Base-by-base conservation (phyloP, 2,888 invertebrate genomes). In the Zonitis immaculata region DNA sequence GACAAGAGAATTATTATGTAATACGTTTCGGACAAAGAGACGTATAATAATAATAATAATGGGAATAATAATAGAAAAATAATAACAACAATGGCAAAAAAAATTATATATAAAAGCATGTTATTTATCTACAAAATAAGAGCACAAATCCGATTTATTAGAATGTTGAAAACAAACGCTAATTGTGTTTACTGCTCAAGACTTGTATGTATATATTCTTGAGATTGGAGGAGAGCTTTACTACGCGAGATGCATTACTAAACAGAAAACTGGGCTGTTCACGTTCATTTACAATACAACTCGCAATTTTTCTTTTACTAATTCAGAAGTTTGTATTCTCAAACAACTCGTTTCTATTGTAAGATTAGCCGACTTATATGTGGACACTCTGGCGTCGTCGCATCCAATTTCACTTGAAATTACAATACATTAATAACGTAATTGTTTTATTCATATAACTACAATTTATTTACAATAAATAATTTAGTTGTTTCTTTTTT, bases 151-250 rank as follows among this genome's bases (percentile, higher is more conserved):
- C 67, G 69, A 72, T 72, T 73, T 71, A 72, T 71, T 68, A 66
- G 67, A 70, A 71, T 68, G 69, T 70, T 71, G 68, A 69, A 69
- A 72, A 71, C 69, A 70, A 70, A 69, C 66, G 65, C 72, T 73
- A 73, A 73, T 73, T 73, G 70, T 72, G 69, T 73, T 73, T 72
- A 69, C 71, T 65, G 66, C 66, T 64, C 63, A 66, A 64, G 66
- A 64, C 64, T 64, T 65, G 66, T 65, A 68, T 69, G 67, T 70
- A 70, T 69, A 70, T 68, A 70, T 69, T 67, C 61, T 59, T 58
- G 61, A 66, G 70, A 68, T 69, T 67, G 69, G 65, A 67, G 68
- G 61, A 66, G 67, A 64, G 61, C 60, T 60, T 56, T 58, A 52
- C 51, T 62, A 71, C 70, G 70, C 65, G 67, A 59, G 62, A 58